A percentile compares a stretch with the other conserved stretches of the same genome.
Conservation (phyloP, 2,888 invertebrate genomes). For the Apodemia duryi region DNA sequence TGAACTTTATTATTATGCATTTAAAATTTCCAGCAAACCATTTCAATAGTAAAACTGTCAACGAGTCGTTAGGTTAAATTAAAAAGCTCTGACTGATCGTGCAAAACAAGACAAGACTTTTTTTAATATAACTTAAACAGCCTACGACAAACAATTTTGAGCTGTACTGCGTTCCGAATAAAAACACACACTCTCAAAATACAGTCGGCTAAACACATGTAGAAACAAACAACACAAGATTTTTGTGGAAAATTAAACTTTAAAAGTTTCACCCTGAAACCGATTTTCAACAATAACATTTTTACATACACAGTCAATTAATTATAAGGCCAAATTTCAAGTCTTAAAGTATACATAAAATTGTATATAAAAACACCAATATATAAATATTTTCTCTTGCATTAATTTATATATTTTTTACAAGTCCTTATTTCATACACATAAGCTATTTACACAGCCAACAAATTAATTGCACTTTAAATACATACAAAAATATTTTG, state of each 20-base stretch:
- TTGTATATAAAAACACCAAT: not conserved
- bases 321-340: not conserved
- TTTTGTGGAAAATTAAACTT: not conserved
- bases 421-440: not conserved
- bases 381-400: constrained; percentile 6
- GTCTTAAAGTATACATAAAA: not conserved
- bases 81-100: too few species aligned
- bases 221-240: not conserved
- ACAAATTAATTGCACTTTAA: constrained; percentile 6
- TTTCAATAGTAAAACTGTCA: too few species aligned
- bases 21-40: too few species aligned
- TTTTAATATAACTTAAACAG: too few species aligned
- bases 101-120: too few species aligned
- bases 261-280: not conserved
- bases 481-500: constrained; percentile 2
- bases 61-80: too few species aligned
- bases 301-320: not conserved
- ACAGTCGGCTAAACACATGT: too few species aligned
- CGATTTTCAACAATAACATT: not conserved
- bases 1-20: too few species aligned
- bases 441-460: constrained; percentile 13
- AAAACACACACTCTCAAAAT: too few species aligned
- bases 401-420: not conserved
- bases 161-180: too few species aligned
- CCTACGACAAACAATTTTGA: too few species aligned